phyloP scores from a whole-genome alignment of 2,888 invertebrate genomes.

The Drosophila hamatofila region DNA sequence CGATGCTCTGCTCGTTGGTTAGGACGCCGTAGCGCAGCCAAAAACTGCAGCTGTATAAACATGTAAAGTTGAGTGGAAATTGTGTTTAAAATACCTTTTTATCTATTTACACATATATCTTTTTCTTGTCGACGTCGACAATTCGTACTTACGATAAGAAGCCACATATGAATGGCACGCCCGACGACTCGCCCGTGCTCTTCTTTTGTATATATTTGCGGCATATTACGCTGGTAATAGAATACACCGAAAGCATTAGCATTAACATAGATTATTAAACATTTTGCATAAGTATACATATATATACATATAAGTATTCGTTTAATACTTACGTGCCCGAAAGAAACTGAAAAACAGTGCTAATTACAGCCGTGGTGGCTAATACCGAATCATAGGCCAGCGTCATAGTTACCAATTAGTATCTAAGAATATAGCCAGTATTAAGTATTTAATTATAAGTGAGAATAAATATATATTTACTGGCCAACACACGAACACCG shows the following conservation, averaged over 20 bases:
- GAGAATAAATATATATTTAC: conserved; percentile 22
- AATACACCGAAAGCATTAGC: conserved; percentile 71
- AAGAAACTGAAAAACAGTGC: conserved; percentile 93
- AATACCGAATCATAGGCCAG: conserved; percentile 76
- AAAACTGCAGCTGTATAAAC: conserved; percentile 88
- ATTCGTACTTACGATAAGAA: conserved; percentile 89
- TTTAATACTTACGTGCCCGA: conserved; percentile 92
- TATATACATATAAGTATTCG: not conserved
- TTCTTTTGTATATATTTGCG: conserved; percentile 90
- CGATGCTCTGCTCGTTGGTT: conserved; percentile 90
- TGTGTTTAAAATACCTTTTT: conserved; percentile 1
- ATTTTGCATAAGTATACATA: not conserved
- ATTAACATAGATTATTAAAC: conserved; percentile 20
- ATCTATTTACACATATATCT: conserved; percentile 22
- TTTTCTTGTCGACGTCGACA: conserved; percentile 64
- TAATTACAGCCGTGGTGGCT: conserved; percentile 88
- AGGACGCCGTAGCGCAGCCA: conserved; percentile 93
- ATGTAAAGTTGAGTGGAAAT: not conserved
- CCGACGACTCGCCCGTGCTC: conserved; percentile 91
- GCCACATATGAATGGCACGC: conserved; percentile 92
- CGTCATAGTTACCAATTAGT: conserved; percentile 40
- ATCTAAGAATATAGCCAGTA: conserved; percentile 14
- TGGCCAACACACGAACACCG: conserved; percentile 37
- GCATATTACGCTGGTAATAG: conserved; percentile 90
- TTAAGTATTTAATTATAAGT: conserved; percentile 18